Conservation (phyloP, 2,797 vertebrate genomes). For the Cryptoprocta ferox region DNA sequence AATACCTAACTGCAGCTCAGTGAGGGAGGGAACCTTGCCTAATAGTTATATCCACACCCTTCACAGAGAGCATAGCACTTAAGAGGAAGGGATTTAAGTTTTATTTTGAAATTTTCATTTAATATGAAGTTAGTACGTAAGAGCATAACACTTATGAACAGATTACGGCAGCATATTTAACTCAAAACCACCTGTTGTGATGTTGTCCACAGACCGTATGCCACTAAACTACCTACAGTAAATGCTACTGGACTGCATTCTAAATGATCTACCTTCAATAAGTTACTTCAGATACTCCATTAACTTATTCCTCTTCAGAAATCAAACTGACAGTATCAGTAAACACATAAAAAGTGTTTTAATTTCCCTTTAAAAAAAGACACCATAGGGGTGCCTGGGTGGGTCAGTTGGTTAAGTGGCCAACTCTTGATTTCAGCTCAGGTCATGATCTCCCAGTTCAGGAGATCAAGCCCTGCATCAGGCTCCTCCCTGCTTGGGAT, state of each 20-base stretch:
- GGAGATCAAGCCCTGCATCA: too few relatives aligned
- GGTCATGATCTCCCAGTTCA: too few relatives aligned
- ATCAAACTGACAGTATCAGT: conserved; percentile 17
- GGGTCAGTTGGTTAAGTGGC: too few relatives aligned
- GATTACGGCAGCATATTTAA: not conserved
- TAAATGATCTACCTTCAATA: not conserved
- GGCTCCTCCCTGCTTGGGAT: too few relatives aligned
- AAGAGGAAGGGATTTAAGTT: too few relatives aligned
- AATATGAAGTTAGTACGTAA: too few relatives aligned
- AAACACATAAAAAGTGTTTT: not conserved
- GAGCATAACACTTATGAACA: not conserved
- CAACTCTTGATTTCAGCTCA: too few relatives aligned
- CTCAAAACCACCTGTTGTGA: not conserved
- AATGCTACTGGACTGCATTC: not conserved
- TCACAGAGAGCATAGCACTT: not conserved
- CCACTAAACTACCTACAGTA: not conserved
- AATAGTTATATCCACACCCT: not conserved
- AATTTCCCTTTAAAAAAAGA: not conserved
- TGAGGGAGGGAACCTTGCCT: not conserved
- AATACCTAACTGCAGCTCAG: not conserved
- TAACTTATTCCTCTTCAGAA: conserved; percentile 44
- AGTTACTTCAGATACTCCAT: conserved; percentile 2
- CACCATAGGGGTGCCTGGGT: not conserved
- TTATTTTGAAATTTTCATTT: too few relatives aligned
- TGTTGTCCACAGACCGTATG: not conserved